Evolutionary conservation across 1,140 invertebrate genomes (phyloP), one percentile per base, ranked within the genome.

Genomic region (Archivesica marissinica): DNA sequence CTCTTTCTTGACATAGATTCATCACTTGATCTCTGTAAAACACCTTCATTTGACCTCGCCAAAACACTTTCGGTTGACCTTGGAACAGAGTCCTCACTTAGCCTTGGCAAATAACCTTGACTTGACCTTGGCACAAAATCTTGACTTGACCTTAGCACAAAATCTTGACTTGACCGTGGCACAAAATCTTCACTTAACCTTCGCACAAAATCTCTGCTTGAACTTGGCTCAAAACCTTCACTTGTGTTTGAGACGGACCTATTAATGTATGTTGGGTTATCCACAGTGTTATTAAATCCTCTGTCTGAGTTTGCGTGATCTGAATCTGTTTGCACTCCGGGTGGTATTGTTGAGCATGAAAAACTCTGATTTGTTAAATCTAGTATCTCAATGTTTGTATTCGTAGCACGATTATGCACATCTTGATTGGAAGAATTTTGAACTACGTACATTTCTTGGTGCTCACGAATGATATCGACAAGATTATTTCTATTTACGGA

Each of bases 391-490:
- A 70, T 30, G 30, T 56, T 81, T 11, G 47, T 4, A 56, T 68
- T 56, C 0, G 23, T 44, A n/a, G 64, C 79, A 39, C 68, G 80
- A 50, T 83, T 74, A 50, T 83, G 64, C 28, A 59, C 35, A 33
- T 64, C 44, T 25, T 83, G 80, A 41, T 83, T 83, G 50, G 64
- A 83, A 30, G 80, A 72, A 64, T 83, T 83, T 75, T 83, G 80
- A 35, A 61, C 80, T 11, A 75, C 35, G 64, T 70, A 75, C 35
- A 74, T 74, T 17, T 83, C n/a, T 47, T 72, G 47, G 47, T 83
- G 68, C 41, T 83, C 66, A 7, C 76, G 54, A 25, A 78, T 78
- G 41, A 78, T 78, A 44, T 78, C 76, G 17, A 78, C 68, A 47
- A 72, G 68, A 17, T 72, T 72, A 33, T 7, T 44, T 72, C 68